phyloP scores from a whole-genome alignment of 2,797 vertebrate species.

The Leuciscus waleckii region DNA sequence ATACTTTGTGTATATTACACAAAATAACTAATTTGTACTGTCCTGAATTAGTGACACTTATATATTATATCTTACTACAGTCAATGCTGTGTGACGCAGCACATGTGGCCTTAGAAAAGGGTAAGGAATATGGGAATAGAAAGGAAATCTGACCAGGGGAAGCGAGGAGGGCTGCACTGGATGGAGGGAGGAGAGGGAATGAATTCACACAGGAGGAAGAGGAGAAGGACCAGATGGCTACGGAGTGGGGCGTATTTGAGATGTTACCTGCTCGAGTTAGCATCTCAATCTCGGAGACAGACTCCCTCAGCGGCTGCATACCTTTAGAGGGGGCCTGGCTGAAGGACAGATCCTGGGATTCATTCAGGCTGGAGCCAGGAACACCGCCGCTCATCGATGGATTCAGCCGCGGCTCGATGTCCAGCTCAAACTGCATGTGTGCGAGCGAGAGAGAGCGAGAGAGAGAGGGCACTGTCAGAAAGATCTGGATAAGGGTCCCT shows the following conservation, averaged over 20 bases:
- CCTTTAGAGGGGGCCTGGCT: conserved; percentile 89
- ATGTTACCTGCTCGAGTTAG: conserved; percentile 86
- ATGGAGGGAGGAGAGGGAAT: conserved; percentile 36
- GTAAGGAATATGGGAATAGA: neutral
- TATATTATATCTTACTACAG: neutral
- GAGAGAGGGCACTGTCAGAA: neutral
- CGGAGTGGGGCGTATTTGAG: conserved; percentile 8
- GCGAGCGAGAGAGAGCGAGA: neutral
- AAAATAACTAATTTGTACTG: no score
- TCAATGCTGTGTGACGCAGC: neutral
- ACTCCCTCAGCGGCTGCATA: conserved; percentile 82
- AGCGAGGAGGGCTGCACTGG: conserved; percentile 17
- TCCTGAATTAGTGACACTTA: neutral
- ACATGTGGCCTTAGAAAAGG: neutral
- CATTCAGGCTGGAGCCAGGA: conserved; percentile 74
- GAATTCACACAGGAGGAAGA: conserved; percentile 32
- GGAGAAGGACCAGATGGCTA: conserved; percentile 35
- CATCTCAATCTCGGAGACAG: conserved; percentile 89
- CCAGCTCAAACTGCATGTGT: conserved; percentile 88
- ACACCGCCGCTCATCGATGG: conserved; percentile 75
- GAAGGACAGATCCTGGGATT: conserved; percentile 90
- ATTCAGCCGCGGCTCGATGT: conserved; percentile 92
- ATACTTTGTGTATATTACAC: no score
- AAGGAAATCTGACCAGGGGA: conserved; percentile 1
- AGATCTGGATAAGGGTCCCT: neutral